phyloP scores from a whole-genome alignment of 2,797 vertebrate genomes.

The Hydrophis major region DNA sequence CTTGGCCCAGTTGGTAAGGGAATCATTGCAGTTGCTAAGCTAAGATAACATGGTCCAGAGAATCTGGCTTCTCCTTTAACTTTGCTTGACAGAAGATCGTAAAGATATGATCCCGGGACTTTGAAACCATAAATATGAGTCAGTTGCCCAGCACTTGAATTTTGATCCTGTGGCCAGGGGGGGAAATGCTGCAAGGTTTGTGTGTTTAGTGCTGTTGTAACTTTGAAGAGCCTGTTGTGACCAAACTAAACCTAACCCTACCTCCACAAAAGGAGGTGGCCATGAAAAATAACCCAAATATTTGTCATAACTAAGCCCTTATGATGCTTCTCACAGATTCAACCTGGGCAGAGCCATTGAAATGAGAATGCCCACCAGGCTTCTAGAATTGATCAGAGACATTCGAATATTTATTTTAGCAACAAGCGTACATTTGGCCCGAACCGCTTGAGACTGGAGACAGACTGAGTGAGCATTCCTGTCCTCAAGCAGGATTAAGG shows the following conservation, averaged over 20 bases:
- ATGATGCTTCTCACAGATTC: not conserved
- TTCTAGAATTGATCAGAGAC: not conserved
- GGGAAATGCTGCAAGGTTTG: too few relatives aligned
- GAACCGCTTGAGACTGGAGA: not conserved
- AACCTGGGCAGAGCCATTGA: not conserved
- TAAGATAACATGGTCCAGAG: too few relatives aligned
- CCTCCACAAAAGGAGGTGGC: not conserved
- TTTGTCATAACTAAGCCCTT: not conserved
- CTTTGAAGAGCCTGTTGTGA: too few relatives aligned
- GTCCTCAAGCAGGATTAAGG: not conserved
- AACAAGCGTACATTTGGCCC: not conserved
- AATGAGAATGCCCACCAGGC: not conserved
- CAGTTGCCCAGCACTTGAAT: too few relatives aligned
- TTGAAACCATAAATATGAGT: not conserved
- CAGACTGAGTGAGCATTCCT: not conserved
- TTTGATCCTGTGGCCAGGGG: too few relatives aligned
- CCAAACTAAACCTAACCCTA: too few relatives aligned
- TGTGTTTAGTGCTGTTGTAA: too few relatives aligned
- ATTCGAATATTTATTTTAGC: not conserved
- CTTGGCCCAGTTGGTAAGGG: too few relatives aligned
- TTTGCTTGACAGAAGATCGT: too few relatives aligned
- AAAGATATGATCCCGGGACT: too few relatives aligned
- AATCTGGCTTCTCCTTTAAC: too few relatives aligned
- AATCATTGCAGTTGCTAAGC: too few relatives aligned
- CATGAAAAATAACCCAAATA: not conserved